Evolutionary conservation across 2,797 vertebrate species (phyloP).

Genomic region (Saguinus oedipus): DNA sequence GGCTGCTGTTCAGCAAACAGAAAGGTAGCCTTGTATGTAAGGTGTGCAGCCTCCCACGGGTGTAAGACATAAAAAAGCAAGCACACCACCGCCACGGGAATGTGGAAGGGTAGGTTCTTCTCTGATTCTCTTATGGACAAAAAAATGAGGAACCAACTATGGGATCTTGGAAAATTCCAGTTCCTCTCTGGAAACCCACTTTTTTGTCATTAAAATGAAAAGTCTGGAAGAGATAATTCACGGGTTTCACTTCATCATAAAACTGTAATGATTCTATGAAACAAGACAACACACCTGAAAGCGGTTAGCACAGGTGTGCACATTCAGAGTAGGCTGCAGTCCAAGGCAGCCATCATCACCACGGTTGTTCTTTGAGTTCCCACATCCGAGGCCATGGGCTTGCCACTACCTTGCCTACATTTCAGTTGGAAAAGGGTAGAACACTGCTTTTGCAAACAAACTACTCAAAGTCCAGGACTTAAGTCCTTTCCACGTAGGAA

Average conservation of each 20-base stretch:
- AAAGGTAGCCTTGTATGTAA: background rate
- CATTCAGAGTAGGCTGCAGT: background rate
- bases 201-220: background rate
- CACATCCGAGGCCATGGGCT: background rate
- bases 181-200: background rate
- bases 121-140: background rate
- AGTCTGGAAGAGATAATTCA: background rate
- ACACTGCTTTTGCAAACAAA: background rate
- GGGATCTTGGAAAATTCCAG: background rate
- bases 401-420: background rate
- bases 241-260: background rate
- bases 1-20: background rate
- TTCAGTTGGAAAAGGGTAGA: background rate
- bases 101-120: background rate
- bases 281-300: background rate
- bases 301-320: background rate
- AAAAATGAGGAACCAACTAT: background rate
- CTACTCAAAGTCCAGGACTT: background rate
- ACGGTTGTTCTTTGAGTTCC: accelerated
- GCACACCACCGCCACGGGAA: background rate
- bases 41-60: accelerated
- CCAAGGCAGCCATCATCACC: accelerated
- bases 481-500: background rate
- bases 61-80: background rate
- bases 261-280: background rate